Conservation (phyloP, 2,113 vertebrate genomes). For the Lagopus leucura region DNA sequence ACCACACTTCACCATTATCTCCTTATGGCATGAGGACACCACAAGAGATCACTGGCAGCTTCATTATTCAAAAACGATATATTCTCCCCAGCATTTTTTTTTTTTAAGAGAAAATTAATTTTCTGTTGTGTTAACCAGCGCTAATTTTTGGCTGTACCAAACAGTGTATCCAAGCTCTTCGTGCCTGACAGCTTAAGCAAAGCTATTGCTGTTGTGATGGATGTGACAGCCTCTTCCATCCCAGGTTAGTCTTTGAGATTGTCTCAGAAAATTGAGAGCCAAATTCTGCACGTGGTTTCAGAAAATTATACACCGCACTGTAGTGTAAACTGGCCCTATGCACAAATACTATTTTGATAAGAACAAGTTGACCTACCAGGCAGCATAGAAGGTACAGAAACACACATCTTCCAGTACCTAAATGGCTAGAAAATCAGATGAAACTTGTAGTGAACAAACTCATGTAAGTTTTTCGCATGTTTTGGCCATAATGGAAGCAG, state of each 20-base stretch:
- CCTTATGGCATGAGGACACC: neutral
- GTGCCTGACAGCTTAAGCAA: neutral
- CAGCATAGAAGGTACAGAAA: neutral
- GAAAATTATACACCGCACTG: neutral
- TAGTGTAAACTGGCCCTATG: neutral
- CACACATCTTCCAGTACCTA: neutral
- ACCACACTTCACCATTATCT: constrained; percentile 43
- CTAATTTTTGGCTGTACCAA: neutral
- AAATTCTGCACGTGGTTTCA: neutral
- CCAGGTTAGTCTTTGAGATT: neutral
- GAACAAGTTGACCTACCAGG: neutral
- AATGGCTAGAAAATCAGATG: neutral
- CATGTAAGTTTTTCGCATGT: neutral
- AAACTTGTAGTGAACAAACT: neutral
- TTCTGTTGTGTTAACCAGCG: neutral
- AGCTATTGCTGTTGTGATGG: neutral
- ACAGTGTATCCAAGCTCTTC: neutral
- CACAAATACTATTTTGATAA: neutral
- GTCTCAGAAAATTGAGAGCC: neutral
- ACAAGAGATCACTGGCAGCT: neutral
- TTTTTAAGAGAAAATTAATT: neutral
- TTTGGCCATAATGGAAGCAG: neutral
- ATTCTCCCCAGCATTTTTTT: neutral
- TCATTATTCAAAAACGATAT: neutral
- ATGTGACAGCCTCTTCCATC: neutral